Conservation (phyloP, 2,113 vertebrate species). For the Anas platyrhynchos region DNA sequence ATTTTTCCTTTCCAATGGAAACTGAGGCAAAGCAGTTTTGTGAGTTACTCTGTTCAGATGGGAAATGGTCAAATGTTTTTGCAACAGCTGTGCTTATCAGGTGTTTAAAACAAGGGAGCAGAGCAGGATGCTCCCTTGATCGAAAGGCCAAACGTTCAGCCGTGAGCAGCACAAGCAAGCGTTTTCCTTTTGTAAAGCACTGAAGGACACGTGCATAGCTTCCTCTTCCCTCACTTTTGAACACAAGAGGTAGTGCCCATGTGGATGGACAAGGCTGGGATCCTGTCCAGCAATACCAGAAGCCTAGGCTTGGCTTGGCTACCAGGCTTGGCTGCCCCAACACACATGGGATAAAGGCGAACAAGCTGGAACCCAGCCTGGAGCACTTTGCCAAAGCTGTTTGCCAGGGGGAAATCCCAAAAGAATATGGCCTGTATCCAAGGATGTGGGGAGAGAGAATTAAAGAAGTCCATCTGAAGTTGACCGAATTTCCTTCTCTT, state of each 20-base stretch:
- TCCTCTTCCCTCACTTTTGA: neutral
- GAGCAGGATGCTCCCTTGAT: neutral
- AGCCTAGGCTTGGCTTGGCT: neutral
- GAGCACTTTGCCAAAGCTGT: conserved; percentile 12
- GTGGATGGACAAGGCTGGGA: neutral
- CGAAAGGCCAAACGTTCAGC: neutral
- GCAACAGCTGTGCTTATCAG: neutral
- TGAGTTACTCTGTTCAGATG: neutral
- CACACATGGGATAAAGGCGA: neutral
- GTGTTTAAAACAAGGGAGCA: neutral
- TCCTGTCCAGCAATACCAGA: neutral
- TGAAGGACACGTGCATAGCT: accelerated
- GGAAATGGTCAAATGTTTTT: neutral
- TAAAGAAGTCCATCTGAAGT: neutral
- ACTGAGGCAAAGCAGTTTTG: neutral
- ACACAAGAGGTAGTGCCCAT: neutral
- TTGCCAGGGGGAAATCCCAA: conserved; percentile 60
- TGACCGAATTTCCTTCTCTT: neutral
- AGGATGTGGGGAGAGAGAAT: neutral
- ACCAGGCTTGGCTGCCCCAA: conserved; percentile 13
- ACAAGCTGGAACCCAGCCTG: conserved; percentile 49
- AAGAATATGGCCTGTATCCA: conserved; percentile 42
- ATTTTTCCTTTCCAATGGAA: neutral
- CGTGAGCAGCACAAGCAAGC: neutral
- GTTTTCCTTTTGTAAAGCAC: neutral